phyloP scores from a whole-genome alignment of 2,888 invertebrate genomes.

The Metalampra italica region DNA sequence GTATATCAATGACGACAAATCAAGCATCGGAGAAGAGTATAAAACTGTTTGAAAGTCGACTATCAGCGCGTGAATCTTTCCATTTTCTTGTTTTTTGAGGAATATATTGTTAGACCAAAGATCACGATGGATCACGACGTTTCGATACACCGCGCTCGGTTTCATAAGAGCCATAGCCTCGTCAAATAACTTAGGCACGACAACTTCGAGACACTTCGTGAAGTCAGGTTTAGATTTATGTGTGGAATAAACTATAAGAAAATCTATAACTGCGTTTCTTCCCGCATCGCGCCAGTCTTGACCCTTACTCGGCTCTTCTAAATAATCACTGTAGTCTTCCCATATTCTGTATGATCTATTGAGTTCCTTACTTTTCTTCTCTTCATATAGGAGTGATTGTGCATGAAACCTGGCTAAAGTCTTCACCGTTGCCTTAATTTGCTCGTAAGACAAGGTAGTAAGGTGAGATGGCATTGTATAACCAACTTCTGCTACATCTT shows the following conservation, averaged over 20 bases:
- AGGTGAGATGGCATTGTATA: slow-evolving; percentile 49
- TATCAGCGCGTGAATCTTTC: slow-evolving; percentile 67
- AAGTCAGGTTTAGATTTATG: slow-evolving; percentile 40
- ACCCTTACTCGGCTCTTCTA: slow-evolving; percentile 41
- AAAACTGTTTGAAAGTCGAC: slow-evolving; percentile 84
- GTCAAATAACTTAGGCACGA: slow-evolving; percentile 39
- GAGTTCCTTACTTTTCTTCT: slow-evolving; percentile 46
- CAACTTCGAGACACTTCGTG: slow-evolving; percentile 27
- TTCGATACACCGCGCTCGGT: slow-evolving; percentile 59
- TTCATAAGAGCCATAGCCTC: slow-evolving; percentile 45
- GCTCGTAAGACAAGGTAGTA: slow-evolving; percentile 45
- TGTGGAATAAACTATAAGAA: slow-evolving; percentile 50
- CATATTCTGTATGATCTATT: slow-evolving; percentile 52
- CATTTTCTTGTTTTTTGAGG: slow-evolving; percentile 49
- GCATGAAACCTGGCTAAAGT: slow-evolving; percentile 72
- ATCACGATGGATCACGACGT: slow-evolving; percentile 79
- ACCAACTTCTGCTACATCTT: slow-evolving; percentile 50
- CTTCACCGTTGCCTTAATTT: slow-evolving; percentile 56
- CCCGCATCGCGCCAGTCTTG: slow-evolving; percentile 54
- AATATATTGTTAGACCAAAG: slow-evolving; percentile 82
- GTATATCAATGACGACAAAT: slow-evolving; percentile 76
- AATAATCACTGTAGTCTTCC: slow-evolving; percentile 50
- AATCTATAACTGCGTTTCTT: slow-evolving; percentile 52
- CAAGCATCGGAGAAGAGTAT: slow-evolving; percentile 82
- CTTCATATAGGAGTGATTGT: slow-evolving; percentile 66